Percentiles rank a stretch among this genome's conserved stretches.
Conservation (phyloP, 1,140 invertebrate genomes). For the Tetramorium alpestre region DNA sequence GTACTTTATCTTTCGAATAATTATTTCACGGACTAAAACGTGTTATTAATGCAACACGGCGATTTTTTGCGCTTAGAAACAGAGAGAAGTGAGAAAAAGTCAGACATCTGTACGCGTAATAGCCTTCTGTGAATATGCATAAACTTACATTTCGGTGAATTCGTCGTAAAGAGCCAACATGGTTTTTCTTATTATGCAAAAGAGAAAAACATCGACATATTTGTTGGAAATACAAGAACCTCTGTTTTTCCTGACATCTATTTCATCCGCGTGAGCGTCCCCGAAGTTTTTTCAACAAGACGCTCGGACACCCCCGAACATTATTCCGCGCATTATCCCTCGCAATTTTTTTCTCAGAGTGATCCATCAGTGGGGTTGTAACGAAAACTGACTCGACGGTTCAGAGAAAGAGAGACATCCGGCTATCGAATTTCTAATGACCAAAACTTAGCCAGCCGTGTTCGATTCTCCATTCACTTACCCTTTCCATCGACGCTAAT, state of each 20-base stretch:
- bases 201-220: constrained; percentile 7
- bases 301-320: not conserved
- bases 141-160: not conserved
- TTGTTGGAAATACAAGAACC: not conserved
- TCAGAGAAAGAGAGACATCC: constrained; percentile 1
- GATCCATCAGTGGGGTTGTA: constrained; percentile 39
- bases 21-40: not conserved
- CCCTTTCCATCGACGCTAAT: constrained; percentile 50
- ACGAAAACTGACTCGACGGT: constrained; percentile 12
- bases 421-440: constrained; percentile 68
- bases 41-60: not conserved
- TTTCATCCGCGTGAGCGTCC: not conserved
- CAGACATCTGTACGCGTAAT: not conserved
- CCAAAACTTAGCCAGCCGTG: constrained; percentile 23
- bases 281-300: not conserved
- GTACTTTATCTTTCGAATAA: not conserved
- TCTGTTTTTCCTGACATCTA: not conserved
- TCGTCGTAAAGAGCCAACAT: not conserved
- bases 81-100: not conserved
- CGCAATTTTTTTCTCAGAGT: constrained; percentile 18
- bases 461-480: constrained; percentile 21
- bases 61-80: not conserved
- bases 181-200: not conserved
- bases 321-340: constrained; percentile 31
- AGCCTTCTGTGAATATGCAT: constrained; percentile 20